phyloP scores from a whole-genome alignment of 23 tunicate genomes.

The Halocynthia aurantium region DNA sequence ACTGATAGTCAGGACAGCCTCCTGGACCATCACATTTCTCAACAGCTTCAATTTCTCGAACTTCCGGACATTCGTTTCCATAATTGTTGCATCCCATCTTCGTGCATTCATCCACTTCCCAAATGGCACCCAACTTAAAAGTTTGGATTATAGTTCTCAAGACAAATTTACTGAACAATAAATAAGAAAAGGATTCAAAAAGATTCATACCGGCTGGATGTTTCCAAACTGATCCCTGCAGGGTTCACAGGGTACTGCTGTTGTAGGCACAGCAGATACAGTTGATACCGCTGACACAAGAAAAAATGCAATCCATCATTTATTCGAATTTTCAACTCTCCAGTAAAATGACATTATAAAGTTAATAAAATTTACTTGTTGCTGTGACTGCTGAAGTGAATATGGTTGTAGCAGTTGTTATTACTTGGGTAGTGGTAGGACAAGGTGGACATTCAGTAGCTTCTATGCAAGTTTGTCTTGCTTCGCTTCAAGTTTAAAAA shows the following conservation, averaged over 20 bases:
- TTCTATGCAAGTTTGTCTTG: slow-evolving; percentile 35
- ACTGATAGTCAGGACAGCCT: not conserved
- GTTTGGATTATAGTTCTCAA: not conserved
- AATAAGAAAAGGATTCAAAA: not conserved
- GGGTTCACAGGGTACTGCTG: not conserved
- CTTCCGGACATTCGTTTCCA: slow-evolving; percentile 6
- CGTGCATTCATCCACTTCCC: slow-evolving; percentile 12
- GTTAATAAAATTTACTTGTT: slow-evolving; percentile 18
- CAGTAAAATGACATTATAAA: not conserved
- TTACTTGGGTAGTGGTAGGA: slow-evolving; percentile 36
- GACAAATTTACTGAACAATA: not conserved
- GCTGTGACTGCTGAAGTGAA: slow-evolving; percentile 14
- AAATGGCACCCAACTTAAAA: slow-evolving; percentile 4
- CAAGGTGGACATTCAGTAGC: slow-evolving; percentile 34
- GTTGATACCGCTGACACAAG: not conserved
- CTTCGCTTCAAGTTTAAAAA: slow-evolving; percentile 21
- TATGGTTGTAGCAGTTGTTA: slow-evolving; percentile 25
- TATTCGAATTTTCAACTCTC: not conserved
- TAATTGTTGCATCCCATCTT: not conserved
- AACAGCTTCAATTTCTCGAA: not conserved
- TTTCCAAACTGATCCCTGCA: not conserved
- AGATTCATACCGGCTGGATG: not conserved
- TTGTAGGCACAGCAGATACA: not conserved
- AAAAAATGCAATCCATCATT: not conserved
- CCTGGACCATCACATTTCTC: not conserved